Base-by-base conservation (phyloP, 2,113 vertebrate genomes). In the Synodontis membranacea region DNA sequence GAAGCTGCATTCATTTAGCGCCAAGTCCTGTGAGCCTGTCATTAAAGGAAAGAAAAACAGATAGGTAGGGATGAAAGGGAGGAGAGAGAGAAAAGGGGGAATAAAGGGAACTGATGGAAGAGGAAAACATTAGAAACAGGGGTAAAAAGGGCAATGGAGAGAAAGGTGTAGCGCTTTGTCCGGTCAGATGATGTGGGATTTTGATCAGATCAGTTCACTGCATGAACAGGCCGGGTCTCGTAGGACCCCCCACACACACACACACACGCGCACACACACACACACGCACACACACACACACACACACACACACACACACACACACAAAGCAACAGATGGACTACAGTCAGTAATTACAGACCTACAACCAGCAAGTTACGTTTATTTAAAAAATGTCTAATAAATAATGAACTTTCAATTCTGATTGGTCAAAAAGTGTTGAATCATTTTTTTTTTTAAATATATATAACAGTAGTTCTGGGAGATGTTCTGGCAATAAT, bases 161-260 rank as follows among this genome's bases (percentile, higher is more conserved):
- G 84, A 88, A 86, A 90, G 83, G 89, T 85, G 90, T 89, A 92
- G 91, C 92, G 93, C 94, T 95, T 95, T 94, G 93, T 95, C 93
- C 91, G 91, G 93, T 95, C 92, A 93, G 94, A 94, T 93, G 92
- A 93, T 91, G 91, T 93, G 92, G 91, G 75, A 70, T 95, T 94
- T 93, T 93, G 93, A 95, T 94, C 93, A 90, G 92, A 93, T 91
- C 93, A 93, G 93, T 93, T 93, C 92, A 89, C 93, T 94, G 91
- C 90, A 93, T 86, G 89, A 88, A 82, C 56, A 89, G 93, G 92
- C 93, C 92, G 92, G 92, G 89, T 94, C 91, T 92, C 92, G 93
- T 94, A 95, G 95, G 95, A 95, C 94, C 93, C 84, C 90, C 91
- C 25, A 92, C 17, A 79, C 46, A 39, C 50, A 39, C 75, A 52